phyloP scores from a whole-genome alignment of 2,113 vertebrate species.

The Camelus dromedarius region DNA sequence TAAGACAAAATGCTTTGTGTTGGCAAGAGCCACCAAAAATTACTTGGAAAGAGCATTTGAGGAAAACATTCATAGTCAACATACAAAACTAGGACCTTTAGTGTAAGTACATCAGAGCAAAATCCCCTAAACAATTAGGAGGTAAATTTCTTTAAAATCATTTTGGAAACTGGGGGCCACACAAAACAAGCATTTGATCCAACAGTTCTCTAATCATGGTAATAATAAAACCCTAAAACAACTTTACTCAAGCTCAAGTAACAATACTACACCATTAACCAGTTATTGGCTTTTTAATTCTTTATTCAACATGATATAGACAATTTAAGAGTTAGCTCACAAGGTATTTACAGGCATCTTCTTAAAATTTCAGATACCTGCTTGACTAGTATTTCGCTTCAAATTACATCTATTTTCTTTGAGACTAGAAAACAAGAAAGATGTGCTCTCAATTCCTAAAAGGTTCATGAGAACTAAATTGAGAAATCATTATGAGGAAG shows the following conservation, averaged over 20 bases:
- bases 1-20: neutral
- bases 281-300: neutral
- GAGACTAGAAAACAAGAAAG: slow-evolving; percentile 39
- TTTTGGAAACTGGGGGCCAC: slow-evolving; percentile 12
- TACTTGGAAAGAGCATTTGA: slow-evolving; percentile 20
- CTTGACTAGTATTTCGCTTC: slow-evolving; percentile 36
- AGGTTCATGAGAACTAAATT: neutral
- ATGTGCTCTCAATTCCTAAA: neutral
- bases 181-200: neutral
- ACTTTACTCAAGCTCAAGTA: slow-evolving; percentile 26
- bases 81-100: neutral
- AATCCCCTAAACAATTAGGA: neutral
- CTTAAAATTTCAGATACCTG: slow-evolving; percentile 43
- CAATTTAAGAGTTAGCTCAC: slow-evolving; percentile 33
- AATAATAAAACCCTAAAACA: neutral
- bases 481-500: slow-evolving; percentile 35
- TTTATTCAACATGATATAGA: slow-evolving; percentile 41
- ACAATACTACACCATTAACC: neutral
- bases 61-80: neutral
- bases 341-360: slow-evolving; percentile 4
- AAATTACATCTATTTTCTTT: slow-evolving; percentile 44
- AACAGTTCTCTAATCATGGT: slow-evolving; percentile 30
- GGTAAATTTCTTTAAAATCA: slow-evolving; percentile 2
- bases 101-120: neutral
- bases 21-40: slow-evolving; percentile 2